These are phyloP conservation scores for Platichthys flesus DNA, from an alignment of 2,113 vertebrate genomes.

Conservation along the genomic window DNA sequence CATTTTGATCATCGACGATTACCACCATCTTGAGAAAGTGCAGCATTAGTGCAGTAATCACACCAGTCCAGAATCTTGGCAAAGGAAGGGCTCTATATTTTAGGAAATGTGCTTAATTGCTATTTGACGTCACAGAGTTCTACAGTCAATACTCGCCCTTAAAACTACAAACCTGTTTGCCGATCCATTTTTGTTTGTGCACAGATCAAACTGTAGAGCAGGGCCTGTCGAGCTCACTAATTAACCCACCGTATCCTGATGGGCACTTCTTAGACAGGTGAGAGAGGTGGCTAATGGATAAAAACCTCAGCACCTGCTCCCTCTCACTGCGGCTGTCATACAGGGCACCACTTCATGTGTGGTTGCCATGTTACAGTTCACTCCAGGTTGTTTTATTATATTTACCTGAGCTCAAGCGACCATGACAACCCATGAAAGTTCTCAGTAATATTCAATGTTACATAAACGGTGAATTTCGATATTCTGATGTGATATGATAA, in stretches of 20 bases:
- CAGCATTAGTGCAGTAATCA: neutral
- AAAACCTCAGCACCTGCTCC: constrained; percentile 71
- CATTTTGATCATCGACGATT: neutral
- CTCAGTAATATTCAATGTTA: neutral
- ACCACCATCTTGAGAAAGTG: neutral
- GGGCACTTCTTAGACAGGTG: neutral
- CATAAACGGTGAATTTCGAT: neutral
- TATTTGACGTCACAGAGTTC: no score
- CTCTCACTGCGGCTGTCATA: constrained; percentile 42
- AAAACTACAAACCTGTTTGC: neutral
- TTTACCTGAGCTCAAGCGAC: neutral
- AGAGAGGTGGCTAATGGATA: constrained; percentile 56
- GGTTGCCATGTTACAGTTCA: constrained; percentile 54
- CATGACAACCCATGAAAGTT: constrained; percentile 24
- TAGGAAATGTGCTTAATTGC: no score
- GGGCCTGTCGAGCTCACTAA: neutral
- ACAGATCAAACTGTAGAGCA: neutral
- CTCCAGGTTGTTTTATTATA: constrained; percentile 1
- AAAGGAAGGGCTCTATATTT: neutral
- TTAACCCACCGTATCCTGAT: neutral
- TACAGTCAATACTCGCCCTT: neutral
- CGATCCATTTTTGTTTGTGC: neutral
- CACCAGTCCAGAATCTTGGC: neutral
- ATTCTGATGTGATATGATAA: neutral
- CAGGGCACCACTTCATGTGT: constrained; percentile 26